Base-by-base conservation (phyloP, 2,797 vertebrate genomes). In the Pseudopleuronectes americanus region DNA sequence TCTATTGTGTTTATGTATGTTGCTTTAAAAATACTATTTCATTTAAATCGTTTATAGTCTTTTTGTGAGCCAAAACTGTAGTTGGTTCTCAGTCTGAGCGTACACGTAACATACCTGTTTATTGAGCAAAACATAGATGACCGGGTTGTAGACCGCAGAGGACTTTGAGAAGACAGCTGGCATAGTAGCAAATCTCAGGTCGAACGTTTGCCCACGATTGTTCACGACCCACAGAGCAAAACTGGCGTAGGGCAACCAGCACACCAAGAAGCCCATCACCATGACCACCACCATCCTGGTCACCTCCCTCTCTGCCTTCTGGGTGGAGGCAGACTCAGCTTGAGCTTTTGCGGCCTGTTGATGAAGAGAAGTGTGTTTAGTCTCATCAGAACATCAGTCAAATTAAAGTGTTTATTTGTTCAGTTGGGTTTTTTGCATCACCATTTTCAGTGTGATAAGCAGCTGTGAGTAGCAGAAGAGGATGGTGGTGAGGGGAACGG, bases 291-390 rank as follows among this genome's bases (percentile, higher is more conserved):
- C 94, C 95, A 94, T 95, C 84, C 84, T 92, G 52, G 91, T 93
- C 57, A 95, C 94, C 85, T 95, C 93, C 60, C 54, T 80, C 80
- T 95, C 94, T 3, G 94, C 94, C 74, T 94, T 93, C 89, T 95
- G 95, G 17, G 94, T 95, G 8, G 90, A 93, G 49, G 82, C 94
- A 3, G 94, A 94, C 70, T 95, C 93, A 17, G 93, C 90, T 66
- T 95, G 94, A 73, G 89, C 90, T 84, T 89, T 92, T 1, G 93
- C 94, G 49, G 93, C 94, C 94, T 94, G 57, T 53, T 16, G 47
- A 61, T 5, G 33, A 21, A 56, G 2, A 63, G 28, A 24, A 21
- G 23, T n/a, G 14, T 53, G 6, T 55, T 24, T 1, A n/a, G 3
- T 57, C 8, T 43, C 14, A 21, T 6, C 10, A 43, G 8, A 24